phyloP scores from a whole-genome alignment of 1,140 invertebrate genomes.

The Lamellibrachia luymesi region DNA sequence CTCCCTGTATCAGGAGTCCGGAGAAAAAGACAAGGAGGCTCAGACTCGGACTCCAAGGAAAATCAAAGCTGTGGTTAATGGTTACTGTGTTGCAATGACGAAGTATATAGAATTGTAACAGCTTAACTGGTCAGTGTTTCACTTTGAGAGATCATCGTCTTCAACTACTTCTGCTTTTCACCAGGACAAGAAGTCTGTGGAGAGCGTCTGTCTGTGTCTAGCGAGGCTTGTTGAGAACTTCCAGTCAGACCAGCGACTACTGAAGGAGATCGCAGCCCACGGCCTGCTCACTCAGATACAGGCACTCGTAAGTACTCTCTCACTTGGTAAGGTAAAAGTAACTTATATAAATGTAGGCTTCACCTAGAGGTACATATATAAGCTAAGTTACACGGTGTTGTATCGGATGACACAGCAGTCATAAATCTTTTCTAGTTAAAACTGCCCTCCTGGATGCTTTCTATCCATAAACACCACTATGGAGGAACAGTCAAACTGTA shows the following conservation, averaged over 20 bases:
- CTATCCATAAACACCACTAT: too few relatives aligned
- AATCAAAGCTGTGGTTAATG: too few relatives aligned
- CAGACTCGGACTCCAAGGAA: too few relatives aligned
- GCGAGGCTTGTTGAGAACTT: slow-evolving; percentile 94
- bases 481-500: too few relatives aligned
- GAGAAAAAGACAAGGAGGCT: too few relatives aligned
- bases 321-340: not conserved
- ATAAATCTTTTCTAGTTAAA: not conserved
- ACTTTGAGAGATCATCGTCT: not conserved
- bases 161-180: slow-evolving; percentile 29
- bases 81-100: too few relatives aligned
- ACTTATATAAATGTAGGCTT: not conserved
- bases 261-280: slow-evolving; percentile 93
- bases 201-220: slow-evolving; percentile 94
- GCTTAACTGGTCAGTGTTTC: not conserved
- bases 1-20: too few relatives aligned
- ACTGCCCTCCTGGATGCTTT: not conserved
- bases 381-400: not conserved
- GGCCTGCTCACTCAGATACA: slow-evolving; percentile 81
- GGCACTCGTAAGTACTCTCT: slow-evolving; percentile 47
- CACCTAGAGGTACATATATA: not conserved
- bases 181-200: slow-evolving; percentile 93
- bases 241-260: slow-evolving; percentile 82
- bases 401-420: not conserved
- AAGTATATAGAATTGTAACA: not conserved